phyloP scores from a whole-genome alignment of 2,888 invertebrate species.

The Scotopteryx bipunctaria region DNA sequence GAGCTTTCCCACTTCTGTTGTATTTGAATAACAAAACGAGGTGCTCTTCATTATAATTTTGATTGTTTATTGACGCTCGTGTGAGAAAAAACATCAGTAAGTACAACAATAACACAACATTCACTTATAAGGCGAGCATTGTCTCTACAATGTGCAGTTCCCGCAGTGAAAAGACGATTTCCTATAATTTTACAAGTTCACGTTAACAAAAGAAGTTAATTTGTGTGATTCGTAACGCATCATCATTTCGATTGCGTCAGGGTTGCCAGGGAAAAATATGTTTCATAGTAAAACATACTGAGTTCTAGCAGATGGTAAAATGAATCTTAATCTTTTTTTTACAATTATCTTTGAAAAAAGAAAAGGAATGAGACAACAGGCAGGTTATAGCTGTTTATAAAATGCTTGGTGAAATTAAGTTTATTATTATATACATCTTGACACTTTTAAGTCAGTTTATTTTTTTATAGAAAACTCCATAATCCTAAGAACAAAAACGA shows the following conservation, averaged over 20 bases:
- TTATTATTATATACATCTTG: too few relatives aligned
- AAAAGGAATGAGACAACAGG: too few relatives aligned
- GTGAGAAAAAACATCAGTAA: slow-evolving; percentile 36
- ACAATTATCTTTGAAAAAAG: not conserved
- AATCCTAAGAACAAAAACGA: too few relatives aligned
- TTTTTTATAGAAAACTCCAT: too few relatives aligned
- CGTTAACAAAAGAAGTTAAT: slow-evolving; percentile 63
- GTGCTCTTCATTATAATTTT: slow-evolving; percentile 11
- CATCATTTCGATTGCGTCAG: slow-evolving; percentile 65
- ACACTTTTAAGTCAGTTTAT: too few relatives aligned
- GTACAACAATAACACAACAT: slow-evolving; percentile 30
- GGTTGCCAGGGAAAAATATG: slow-evolving; percentile 23
- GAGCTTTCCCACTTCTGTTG: slow-evolving; percentile 7
- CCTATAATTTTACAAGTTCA: slow-evolving; percentile 54
- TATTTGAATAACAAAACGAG: slow-evolving; percentile 10
- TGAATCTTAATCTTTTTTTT: too few relatives aligned
- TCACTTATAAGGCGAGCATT: slow-evolving; percentile 29
- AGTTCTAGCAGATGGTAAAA: too few relatives aligned
- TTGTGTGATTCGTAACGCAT: slow-evolving; percentile 72
- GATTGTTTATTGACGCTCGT: slow-evolving; percentile 33
- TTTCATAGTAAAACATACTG: too few relatives aligned
- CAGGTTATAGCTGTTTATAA: too few relatives aligned
- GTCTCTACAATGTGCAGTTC: slow-evolving; percentile 34
- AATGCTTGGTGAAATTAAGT: too few relatives aligned
- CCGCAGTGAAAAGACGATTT: slow-evolving; percentile 46